phyloP scores from a whole-genome alignment of 2,113 vertebrate genomes.

The Tragelaphus strepsiceros region DNA sequence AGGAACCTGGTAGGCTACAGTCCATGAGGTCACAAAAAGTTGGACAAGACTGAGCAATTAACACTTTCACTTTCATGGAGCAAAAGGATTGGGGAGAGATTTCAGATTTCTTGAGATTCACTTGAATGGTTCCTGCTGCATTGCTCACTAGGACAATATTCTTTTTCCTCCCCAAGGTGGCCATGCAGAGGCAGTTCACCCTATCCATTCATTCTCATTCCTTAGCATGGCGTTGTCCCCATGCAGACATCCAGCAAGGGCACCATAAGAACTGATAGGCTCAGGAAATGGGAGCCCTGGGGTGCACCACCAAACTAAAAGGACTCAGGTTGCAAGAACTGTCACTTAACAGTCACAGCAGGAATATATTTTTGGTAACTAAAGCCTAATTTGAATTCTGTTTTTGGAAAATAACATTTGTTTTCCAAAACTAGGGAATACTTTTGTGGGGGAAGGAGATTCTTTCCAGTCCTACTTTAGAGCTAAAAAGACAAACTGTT shows the following conservation, averaged over 20 bases:
- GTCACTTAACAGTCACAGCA: not conserved
- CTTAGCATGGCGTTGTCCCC: not conserved
- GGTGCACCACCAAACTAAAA: not conserved
- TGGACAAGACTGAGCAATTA: not conserved
- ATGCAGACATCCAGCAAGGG: not conserved
- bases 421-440: not conserved
- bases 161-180: not conserved
- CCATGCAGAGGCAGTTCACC: not conserved
- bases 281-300: not conserved
- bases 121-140: not conserved
- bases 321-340: not conserved
- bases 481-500: not conserved
- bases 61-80: not conserved
- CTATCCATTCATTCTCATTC: not conserved
- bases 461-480: not conserved
- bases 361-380: not conserved
- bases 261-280: not conserved
- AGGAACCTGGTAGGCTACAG: not conserved
- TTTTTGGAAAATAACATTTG: not conserved
- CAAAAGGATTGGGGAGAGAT: not conserved
- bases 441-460: not conserved
- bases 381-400: not conserved
- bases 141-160: not conserved
- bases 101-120: not conserved
- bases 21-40: not conserved